phyloP scores from a whole-genome alignment of 2,113 vertebrate species.

The Eulemur rufifrons region DNA sequence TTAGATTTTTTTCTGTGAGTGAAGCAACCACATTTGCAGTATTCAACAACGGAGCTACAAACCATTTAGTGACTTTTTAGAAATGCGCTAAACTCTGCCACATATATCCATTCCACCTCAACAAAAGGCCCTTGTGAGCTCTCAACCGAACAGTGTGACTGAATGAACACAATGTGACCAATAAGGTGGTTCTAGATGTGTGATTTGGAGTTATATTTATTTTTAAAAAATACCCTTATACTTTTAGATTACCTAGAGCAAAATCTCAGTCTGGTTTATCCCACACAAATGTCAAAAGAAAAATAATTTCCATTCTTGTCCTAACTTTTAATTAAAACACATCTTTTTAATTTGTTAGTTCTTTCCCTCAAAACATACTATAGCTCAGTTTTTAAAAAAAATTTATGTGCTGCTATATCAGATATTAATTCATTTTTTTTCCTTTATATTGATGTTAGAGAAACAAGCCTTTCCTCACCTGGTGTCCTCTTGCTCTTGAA shows the following conservation, averaged over 20 bases:
- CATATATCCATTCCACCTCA: background rate
- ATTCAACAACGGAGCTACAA: background rate
- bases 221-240: background rate
- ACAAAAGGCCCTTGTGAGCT: background rate
- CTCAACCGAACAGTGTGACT: background rate
- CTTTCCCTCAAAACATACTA: background rate
- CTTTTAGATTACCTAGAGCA: background rate
- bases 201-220: background rate
- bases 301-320: background rate
- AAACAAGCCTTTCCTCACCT: background rate
- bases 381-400: background rate
- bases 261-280: background rate
- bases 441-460: background rate
- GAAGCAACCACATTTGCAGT: background rate
- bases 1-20: constrained; percentile 44
- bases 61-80: background rate
- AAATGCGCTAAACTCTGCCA: background rate
- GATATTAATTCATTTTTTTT: background rate
- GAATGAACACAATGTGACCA: background rate
- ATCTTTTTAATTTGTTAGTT: background rate
- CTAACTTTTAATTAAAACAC: background rate
- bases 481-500: background rate
- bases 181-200: background rate
- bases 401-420: background rate
- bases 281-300: constrained; percentile 16